phyloP scores from a whole-genome alignment of 2,113 vertebrate species.

The Microtus ochrogaster region DNA sequence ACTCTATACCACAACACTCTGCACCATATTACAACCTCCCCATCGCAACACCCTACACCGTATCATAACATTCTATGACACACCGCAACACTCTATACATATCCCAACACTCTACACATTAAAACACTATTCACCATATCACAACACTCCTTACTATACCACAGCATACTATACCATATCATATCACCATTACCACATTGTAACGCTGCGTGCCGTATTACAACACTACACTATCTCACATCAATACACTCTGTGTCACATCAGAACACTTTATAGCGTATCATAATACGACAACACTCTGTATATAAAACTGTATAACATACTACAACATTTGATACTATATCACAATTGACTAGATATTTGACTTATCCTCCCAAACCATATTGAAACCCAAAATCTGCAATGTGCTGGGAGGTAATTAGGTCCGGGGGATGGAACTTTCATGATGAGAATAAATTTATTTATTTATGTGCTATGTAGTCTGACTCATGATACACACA shows the following conservation, averaged over 20 bases:
- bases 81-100: not conserved
- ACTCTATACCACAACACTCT: not conserved
- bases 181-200: not conserved
- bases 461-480: not conserved
- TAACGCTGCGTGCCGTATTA: not conserved
- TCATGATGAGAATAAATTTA: not conserved
- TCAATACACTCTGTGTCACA: not conserved
- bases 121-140: not conserved
- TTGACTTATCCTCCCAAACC: not conserved
- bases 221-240: not conserved
- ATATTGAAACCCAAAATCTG: not conserved
- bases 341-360: not conserved
- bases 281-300: not conserved
- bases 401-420: not conserved
- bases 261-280: not conserved
- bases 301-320: not conserved
- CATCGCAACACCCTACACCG: not conserved
- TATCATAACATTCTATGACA: not conserved
- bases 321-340: not conserved
- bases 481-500: not conserved
- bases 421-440: not conserved
- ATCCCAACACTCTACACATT: not conserved
- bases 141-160: not conserved
- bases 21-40: not conserved
- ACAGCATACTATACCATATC: not conserved